phyloP scores from a whole-genome alignment of 2,113 vertebrate genomes.

The Alethe castanea region DNA sequence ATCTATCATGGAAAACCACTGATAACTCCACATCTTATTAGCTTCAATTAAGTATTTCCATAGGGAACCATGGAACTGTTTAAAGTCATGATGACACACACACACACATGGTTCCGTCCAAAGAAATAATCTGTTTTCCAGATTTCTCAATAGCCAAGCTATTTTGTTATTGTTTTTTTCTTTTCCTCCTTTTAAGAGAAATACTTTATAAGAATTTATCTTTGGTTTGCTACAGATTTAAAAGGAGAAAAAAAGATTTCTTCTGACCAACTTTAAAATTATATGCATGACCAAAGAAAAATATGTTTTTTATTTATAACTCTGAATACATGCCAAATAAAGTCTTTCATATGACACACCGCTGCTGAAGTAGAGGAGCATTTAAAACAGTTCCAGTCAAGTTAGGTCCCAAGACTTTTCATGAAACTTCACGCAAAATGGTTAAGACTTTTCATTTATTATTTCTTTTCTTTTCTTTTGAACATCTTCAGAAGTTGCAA shows the following conservation, averaged over 20 bases:
- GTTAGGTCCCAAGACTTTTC: conserved; percentile 13
- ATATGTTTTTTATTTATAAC: conserved; percentile 61
- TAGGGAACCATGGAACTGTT: conserved; percentile 72
- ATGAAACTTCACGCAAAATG: not conserved
- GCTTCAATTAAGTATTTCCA: conserved; percentile 80
- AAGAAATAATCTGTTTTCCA: conserved; percentile 55
- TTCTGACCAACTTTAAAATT: conserved; percentile 37
- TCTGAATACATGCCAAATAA: conserved; percentile 37
- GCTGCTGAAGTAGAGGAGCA: conserved; percentile 16
- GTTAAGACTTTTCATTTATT: not conserved
- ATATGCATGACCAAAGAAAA: conserved; percentile 47
- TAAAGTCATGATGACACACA: conserved; percentile 67
- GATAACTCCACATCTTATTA: conserved; percentile 81
- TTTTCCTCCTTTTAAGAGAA: conserved; percentile 64
- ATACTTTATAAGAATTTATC: conserved; percentile 74
- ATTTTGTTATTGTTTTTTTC: conserved; percentile 55
- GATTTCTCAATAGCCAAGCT: conserved; percentile 50
- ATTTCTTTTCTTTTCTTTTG: not conserved
- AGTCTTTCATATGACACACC: conserved; percentile 39
- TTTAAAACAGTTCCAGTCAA: conserved; percentile 52
- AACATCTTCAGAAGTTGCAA: conserved; percentile 53
- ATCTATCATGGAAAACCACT: conserved; percentile 60
- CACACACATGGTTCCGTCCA: conserved; percentile 58
- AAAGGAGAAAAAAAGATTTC: conserved; percentile 3
- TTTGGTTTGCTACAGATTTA: conserved; percentile 55